phyloP scores from a whole-genome alignment of 2,113 vertebrate species.

The Pagrus major region DNA sequence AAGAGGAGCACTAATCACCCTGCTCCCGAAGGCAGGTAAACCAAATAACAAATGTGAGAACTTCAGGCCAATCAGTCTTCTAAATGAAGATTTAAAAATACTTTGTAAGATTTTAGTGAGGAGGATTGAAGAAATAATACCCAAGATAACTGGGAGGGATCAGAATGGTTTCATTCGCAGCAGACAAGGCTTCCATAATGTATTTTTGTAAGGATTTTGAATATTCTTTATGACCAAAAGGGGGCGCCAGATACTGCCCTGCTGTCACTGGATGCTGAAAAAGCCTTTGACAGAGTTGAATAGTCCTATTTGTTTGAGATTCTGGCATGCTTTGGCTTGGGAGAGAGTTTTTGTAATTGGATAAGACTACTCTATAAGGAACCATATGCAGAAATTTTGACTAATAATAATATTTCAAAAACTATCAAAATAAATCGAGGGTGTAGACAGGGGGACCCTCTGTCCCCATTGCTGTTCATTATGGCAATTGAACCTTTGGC shows the following conservation, averaged over 20 bases:
- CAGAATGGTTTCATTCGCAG: neutral
- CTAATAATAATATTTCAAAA: slow-evolving; percentile 6
- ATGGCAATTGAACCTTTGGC: neutral
- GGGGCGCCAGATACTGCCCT: neutral
- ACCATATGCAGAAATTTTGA: neutral
- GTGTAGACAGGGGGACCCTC: slow-evolving; percentile 5
- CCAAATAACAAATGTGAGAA: neutral
- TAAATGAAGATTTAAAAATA: neutral
- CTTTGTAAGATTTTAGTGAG: too few relatives aligned
- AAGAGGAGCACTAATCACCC: neutral
- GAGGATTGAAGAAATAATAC: neutral
- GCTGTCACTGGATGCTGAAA: neutral
- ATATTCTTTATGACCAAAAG: neutral
- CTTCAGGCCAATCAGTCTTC: neutral
- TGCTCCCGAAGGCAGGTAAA: neutral
- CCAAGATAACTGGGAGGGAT: neutral
- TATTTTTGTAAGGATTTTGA: neutral
- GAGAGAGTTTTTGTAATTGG: neutral
- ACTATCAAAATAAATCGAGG: slow-evolving; percentile 2
- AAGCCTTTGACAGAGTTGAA: neutral
- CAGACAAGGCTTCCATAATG: neutral
- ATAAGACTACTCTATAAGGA: neutral
- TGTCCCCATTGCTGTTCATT: neutral
- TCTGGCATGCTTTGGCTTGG: neutral
- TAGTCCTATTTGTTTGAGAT: slow-evolving; percentile 5